Evolutionary conservation across 2,888 invertebrate species (phyloP).

Genomic region (Tuta absoluta): DNA sequence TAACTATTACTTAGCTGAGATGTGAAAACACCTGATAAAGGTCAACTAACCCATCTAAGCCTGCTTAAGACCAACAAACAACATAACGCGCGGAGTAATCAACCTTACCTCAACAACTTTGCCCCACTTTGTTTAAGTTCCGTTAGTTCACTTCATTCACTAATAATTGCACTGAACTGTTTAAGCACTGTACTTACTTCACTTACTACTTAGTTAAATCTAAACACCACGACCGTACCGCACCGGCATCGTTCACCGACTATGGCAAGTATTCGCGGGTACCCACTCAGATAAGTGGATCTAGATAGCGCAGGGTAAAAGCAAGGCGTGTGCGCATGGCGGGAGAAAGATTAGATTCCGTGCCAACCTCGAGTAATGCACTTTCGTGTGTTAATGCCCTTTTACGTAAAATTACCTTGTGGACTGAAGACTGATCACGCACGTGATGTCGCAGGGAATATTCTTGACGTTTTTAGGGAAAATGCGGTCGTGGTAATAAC

Average conservation of each 20-base stretch:
- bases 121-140: constrained; percentile 25
- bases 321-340: constrained; percentile 48
- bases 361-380: background rate
- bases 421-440: background rate
- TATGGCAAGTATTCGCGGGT: constrained; percentile 53
- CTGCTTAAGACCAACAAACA: background rate
- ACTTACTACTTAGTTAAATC: no score
- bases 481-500: background rate
- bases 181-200: constrained; percentile 33
- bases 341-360: constrained; percentile 7
- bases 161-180: constrained; percentile 44
- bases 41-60: constrained; percentile 1
- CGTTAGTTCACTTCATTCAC: constrained; percentile 44
- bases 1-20: constrained; percentile 21
- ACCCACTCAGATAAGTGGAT: constrained; percentile 68
- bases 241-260: constrained; percentile 58
- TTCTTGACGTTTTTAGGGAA: background rate
- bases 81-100: background rate
- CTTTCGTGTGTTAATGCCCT: constrained; percentile 12
- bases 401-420: background rate
- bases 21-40: background rate
- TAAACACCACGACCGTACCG: constrained; percentile 54
- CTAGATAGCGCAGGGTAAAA: constrained; percentile 73
- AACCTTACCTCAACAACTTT: background rate
- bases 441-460: no score